A percentile compares a stretch with the other conserved stretches of the same genome.
These are phyloP conservation scores for Hybognathus amarus DNA, from an alignment of 2,797 vertebrate species.

Conservation along the genomic window DNA sequence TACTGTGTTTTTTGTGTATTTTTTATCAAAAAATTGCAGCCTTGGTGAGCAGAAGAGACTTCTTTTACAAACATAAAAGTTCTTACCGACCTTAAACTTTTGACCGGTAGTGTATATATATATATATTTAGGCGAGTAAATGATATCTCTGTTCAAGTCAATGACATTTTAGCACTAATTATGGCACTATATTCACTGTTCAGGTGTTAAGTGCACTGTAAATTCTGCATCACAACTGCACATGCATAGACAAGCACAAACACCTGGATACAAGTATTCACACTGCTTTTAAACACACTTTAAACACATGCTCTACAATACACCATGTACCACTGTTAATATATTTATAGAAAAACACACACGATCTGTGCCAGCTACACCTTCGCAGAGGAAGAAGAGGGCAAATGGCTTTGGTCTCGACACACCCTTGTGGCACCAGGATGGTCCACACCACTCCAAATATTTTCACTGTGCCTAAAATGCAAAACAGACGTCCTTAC, in stretches of 20 bases:
- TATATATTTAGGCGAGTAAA: neutral
- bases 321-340: neutral
- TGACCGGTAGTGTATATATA: no score
- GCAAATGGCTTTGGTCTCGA: conserved; percentile 12
- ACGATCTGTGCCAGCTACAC: neutral
- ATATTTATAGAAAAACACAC: conserved; percentile 1
- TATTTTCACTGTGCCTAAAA: conserved; percentile 70
- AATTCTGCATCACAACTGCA: neutral
- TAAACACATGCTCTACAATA: conserved; percentile 17
- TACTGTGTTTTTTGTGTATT: no score
- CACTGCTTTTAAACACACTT: conserved; percentile 20
- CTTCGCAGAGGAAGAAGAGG: conserved; percentile 39
- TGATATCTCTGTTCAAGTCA: neutral
- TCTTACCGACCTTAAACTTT: no score
- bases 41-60: no score
- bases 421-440: conserved; percentile 43
- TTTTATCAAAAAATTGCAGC: no score
- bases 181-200: neutral
- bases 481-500: conserved; percentile 68
- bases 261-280: conserved; percentile 22
- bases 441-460: conserved; percentile 65
- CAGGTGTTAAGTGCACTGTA: conserved; percentile 15
- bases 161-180: neutral
- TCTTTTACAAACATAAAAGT: no score
- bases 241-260: neutral